phyloP scores from a whole-genome alignment of 2,888 invertebrate genomes.

The Gerris lacustris region DNA sequence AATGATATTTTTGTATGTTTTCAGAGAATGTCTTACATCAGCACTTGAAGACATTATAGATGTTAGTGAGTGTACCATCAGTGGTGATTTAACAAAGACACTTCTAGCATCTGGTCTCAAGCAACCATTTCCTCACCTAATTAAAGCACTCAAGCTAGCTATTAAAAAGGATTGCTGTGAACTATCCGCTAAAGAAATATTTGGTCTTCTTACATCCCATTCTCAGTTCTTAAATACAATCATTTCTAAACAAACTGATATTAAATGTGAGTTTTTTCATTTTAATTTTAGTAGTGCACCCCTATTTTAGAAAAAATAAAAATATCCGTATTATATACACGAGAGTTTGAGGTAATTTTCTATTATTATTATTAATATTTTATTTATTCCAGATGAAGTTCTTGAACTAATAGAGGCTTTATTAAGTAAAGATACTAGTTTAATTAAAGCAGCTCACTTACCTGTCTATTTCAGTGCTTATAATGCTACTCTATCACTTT shows the following conservation, averaged over 20 bases:
- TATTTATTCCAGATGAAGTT: conserved; percentile 46
- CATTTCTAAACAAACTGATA: conserved; percentile 38
- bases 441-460: conserved; percentile 56
- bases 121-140: conserved; percentile 9
- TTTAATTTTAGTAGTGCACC: not conserved
- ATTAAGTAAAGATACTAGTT: conserved; percentile 48
- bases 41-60: not conserved
- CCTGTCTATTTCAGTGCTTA: conserved; percentile 68
- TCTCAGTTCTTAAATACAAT: conserved; percentile 63
- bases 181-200: conserved; percentile 38
- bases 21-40: not conserved
- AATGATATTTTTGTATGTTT: too few relatives aligned
- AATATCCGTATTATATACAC: not conserved
- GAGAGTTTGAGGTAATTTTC: not conserved
- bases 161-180: conserved; percentile 6
- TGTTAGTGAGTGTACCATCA: not conserved
- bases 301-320: too few relatives aligned
- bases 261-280: conserved; percentile 34
- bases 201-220: conserved; percentile 64
- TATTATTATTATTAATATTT: not conserved
- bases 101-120: conserved; percentile 12
- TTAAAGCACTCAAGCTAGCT: conserved; percentile 5
- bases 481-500: conserved; percentile 53
- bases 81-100: conserved; percentile 6
- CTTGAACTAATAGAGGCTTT: conserved; percentile 52